These are phyloP conservation scores for Orchestia grillus DNA, from an alignment of 1,140 invertebrate genomes.

Conservation along the genomic window DNA sequence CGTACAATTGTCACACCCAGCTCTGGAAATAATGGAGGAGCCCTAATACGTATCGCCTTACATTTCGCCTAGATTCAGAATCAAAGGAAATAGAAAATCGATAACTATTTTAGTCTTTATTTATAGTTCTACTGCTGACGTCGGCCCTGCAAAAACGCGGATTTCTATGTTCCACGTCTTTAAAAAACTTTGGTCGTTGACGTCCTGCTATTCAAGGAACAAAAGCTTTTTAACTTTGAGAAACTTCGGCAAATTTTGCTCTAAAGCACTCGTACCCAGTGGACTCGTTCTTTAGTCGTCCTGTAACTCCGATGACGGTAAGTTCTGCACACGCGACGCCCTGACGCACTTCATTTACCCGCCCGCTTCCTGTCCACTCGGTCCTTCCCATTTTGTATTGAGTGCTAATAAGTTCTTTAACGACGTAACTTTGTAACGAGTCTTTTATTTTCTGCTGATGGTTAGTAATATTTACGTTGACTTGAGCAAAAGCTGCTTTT, in stretches of 20 bases:
- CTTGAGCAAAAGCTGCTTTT: too few relatives aligned
- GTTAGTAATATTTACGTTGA: too few relatives aligned
- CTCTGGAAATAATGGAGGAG: not conserved
- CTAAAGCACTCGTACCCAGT: not conserved
- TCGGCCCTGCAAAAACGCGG: not conserved
- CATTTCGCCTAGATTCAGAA: not conserved
- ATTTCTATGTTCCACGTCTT: not conserved
- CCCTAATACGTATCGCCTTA: not conserved
- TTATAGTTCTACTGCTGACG: not conserved
- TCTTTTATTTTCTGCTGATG: too few relatives aligned
- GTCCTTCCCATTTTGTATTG: not conserved
- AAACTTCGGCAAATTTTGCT: not conserved
- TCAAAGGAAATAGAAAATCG: not conserved
- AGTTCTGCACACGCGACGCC: not conserved
- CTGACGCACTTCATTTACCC: not conserved
- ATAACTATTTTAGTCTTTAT: not conserved
- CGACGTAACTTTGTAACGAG: not conserved
- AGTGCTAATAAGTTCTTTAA: not conserved
- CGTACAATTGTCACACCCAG: not conserved
- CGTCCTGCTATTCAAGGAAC: not conserved
- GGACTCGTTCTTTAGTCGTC: not conserved
- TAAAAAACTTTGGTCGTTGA: not conserved
- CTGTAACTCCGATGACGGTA: not conserved
- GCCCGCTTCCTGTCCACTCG: not conserved
- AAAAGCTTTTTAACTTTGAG: not conserved